phyloP scores from a whole-genome alignment of 2,888 invertebrate genomes.

The Xylota sylvarum region DNA sequence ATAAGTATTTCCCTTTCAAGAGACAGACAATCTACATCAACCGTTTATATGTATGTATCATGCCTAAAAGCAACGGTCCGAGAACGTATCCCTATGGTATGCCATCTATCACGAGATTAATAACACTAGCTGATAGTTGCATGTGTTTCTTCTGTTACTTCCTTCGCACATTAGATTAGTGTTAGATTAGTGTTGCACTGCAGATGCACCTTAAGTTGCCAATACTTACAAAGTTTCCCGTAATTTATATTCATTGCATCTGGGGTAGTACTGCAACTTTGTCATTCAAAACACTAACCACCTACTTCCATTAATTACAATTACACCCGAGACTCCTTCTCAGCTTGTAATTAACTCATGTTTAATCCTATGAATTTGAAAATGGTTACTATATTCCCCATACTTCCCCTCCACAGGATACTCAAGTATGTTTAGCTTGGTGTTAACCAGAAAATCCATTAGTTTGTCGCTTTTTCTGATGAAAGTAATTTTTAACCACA shows the following conservation, averaged over 20 bases:
- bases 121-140: no score
- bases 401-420: background rate
- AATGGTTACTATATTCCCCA: background rate
- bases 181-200: no score
- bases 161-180: background rate
- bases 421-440: background rate
- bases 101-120: no score
- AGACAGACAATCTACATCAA: no score
- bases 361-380: background rate
- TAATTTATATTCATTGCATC: background rate
- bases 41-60: no score
- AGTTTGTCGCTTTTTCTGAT: constrained; percentile 1
- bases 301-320: background rate
- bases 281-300: background rate
- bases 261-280: background rate
- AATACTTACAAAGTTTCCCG: background rate
- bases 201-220: background rate
- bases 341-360: background rate
- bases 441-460: background rate
- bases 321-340: background rate
- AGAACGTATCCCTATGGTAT: no score
- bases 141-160: no score
- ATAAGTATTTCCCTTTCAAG: no score
- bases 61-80: no score
- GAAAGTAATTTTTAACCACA: constrained; percentile 10